Base-by-base conservation (phyloP, 2,888 invertebrate species). In the Alentia gelatinosa region DNA sequence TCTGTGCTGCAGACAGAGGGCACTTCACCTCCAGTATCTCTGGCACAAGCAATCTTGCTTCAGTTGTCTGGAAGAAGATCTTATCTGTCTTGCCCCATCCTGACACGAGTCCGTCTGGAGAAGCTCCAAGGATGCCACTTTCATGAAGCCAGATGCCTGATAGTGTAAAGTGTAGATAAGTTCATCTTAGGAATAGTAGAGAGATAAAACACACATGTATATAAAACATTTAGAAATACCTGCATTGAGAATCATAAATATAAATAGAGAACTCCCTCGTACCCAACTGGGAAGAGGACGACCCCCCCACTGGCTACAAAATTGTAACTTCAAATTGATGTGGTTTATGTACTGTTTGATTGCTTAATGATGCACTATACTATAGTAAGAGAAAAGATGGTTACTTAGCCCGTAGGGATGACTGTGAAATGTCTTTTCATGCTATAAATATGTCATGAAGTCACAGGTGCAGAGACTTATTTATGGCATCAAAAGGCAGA, bases 11-110 rank as follows among this genome's bases (percentile, higher is more conserved):
- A 30, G 74, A 19, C 7, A 12, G 68, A 15, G 89, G 89, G 68
- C 89, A 89, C 35, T 89, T 89, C 1, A 89, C 74, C 39, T 89
- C 89, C 23, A 89, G 68, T 9, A 89, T n/a, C n/a, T 68, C 89
- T 30, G 89, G 89, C 37, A 37, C 15, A 4, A 26, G 39, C 12
- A 4, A 15, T 37, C n/a, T 39, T 1, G 37, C 37, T n/a, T 35
- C 35, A 3, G 84, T 35, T 1, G 39, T 84, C 19, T 84, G 33
- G 7, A 39, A 37, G 84, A 19, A 15, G 9, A 84, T 26, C 3
- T 56, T 4, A 7, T 5, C 37, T 7, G 9, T 7, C n/a, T 19
- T 12, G 7, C 37, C 37, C 19, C 37, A 39, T 33, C 19, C 0
- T 19, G 19, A 15, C 3, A 84, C 37, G 5, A 84, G 1, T 7